These are phyloP conservation scores for Mesaphorura yosii DNA, from an alignment of 1,140 invertebrate species.

Conservation along the genomic window DNA sequence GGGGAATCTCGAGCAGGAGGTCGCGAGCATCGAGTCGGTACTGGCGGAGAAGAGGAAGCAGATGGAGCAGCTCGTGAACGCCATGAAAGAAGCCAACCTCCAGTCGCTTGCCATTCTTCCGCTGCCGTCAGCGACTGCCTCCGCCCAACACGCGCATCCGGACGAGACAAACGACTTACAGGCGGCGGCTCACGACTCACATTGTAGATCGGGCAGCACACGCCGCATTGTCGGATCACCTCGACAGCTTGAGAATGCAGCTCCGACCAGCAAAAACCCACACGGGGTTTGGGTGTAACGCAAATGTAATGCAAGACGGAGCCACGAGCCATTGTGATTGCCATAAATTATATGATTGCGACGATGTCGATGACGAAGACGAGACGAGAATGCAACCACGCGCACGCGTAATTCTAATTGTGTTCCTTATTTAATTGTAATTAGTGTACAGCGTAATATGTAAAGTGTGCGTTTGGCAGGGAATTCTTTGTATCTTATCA, in stretches of 20 bases:
- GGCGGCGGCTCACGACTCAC: constrained; percentile 43
- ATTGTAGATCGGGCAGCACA: constrained; percentile 70
- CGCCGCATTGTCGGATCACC: constrained; percentile 81
- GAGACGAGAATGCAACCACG: too few relatives aligned
- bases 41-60: constrained; percentile 53
- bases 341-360: too few relatives aligned
- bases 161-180: constrained; percentile 46
- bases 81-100: constrained; percentile 85
- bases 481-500: too few relatives aligned
- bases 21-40: constrained; percentile 32
- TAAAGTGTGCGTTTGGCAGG: too few relatives aligned
- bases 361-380: too few relatives aligned
- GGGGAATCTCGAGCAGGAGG: constrained; percentile 66
- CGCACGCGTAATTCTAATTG: too few relatives aligned
- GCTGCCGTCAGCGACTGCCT: too few relatives aligned
- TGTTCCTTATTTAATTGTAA: too few relatives aligned
- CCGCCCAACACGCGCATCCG: too few relatives aligned
- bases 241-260: constrained; percentile 78
- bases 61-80: constrained; percentile 67
- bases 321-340: too few relatives aligned
- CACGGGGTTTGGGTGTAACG: constrained; percentile 89
- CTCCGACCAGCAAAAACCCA: constrained; percentile 86
- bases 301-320: too few relatives aligned
- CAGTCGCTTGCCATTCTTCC: constrained; percentile 74
- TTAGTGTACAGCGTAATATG: too few relatives aligned